Evolutionary conservation across 2,113 vertebrate genomes (phyloP), one percentile per base, ranked within the genome.

Genomic region (Chionis minor): DNA sequence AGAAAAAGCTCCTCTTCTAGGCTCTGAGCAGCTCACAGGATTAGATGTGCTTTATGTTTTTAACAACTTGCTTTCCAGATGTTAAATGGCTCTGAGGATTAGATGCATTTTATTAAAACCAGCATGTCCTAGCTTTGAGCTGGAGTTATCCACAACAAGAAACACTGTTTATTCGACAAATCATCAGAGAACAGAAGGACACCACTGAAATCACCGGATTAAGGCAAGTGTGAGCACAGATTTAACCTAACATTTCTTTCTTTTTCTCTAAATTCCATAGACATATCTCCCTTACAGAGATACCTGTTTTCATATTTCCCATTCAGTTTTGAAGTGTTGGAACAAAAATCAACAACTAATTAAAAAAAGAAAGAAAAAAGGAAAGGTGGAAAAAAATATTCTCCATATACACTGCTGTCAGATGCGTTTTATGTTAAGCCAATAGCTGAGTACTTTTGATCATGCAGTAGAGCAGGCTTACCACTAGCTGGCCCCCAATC

Each of bases 11-110:
- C 44, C 77, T 80, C 56, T 81, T 88, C 52, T 61, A 90, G 66
- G 47, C 94, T 94, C 73, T 81, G 81, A 95, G 89, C 87, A 92
- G 79, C 89, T 95, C 88, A 86, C 54, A 67, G 78, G 92, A 97
- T 95, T 89, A 97, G 73, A 96, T 74, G 92, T 87, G 91, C 92
- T 97, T 97, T 95, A 84, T 63, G 40, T 91, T 96, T 97, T 96
- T 96, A 97, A 93, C 90, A 95, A 97, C 74, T 94, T 97, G 90
- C 69, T 92, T 96, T 95, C 81, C 92, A 95, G 94, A 97, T 90
- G 88, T 82, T 95, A 96, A 96, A 95, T 88, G 67, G 85, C 55
- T 94, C 90, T 94, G 73, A 93, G 92, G 97, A 96, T 95, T 93
- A 97, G 71, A 44, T 78, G 82, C 45, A 83, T 95, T 96, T 95